phyloP scores from a whole-genome alignment of 2,797 vertebrate genomes.

The Chaetodon trifasciatus region DNA sequence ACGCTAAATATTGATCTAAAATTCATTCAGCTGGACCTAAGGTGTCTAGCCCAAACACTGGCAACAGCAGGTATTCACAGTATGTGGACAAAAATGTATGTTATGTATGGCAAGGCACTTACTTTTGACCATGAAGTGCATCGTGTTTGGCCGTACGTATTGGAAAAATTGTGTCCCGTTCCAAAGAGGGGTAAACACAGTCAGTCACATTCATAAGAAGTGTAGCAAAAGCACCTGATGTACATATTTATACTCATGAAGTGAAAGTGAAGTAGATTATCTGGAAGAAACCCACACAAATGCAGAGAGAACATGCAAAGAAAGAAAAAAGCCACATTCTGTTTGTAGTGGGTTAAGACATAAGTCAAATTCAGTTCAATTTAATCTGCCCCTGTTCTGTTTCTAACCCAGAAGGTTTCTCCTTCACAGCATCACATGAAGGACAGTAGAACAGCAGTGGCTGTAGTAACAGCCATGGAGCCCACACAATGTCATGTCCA shows the following conservation, averaged over 20 bases:
- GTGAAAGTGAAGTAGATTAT: not conserved
- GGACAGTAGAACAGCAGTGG: constrained; percentile 59
- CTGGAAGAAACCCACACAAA: not conserved
- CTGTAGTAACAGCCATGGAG: constrained; percentile 62
- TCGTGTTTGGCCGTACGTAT: not conserved
- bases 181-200: not conserved
- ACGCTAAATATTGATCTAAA: not conserved
- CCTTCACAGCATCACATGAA: constrained; percentile 64
- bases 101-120: not conserved
- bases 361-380: constrained; percentile 3
- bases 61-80: constrained; percentile 2
- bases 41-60: not conserved
- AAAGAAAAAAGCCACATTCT: not conserved
- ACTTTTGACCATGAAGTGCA: not conserved
- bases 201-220: not conserved
- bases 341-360: not conserved
- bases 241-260: not conserved
- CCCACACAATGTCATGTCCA: constrained; percentile 82
- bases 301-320: not conserved
- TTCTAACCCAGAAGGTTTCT: constrained; percentile 37
- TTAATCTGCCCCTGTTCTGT: constrained; percentile 7
- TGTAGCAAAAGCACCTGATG: not conserved
- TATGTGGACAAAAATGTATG: not conserved
- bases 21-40: not conserved
- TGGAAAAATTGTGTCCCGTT: not conserved